Evolutionary conservation across 2,888 invertebrate genomes (phyloP).

Genomic region (Spicauda simplicius): DNA sequence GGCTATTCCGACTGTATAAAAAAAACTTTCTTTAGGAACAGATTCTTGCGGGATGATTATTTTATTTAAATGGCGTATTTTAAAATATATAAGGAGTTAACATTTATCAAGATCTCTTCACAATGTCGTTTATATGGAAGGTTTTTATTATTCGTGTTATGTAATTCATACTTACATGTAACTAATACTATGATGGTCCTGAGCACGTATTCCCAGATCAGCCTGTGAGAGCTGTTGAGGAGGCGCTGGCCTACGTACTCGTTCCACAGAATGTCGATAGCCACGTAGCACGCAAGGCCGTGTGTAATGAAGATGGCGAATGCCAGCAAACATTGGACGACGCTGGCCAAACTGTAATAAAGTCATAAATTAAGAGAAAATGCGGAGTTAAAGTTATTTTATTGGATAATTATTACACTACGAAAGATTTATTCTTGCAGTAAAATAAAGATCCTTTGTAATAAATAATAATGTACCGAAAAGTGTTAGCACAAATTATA

Average conservation of each 20-base stretch:
- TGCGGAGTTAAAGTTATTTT: background rate
- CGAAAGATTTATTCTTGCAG: background rate
- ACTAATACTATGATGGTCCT: slow-evolving; percentile 91
- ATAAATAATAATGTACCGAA: too few relatives aligned
- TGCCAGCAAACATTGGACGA: slow-evolving; percentile 90
- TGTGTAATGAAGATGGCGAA: slow-evolving; percentile 96
- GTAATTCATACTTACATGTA: slow-evolving; percentile 89
- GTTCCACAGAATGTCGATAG: slow-evolving; percentile 96
- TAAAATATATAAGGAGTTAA: too few relatives aligned
- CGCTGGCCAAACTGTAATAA: slow-evolving; percentile 86
- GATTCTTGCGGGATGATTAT: background rate
- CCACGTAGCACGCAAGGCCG: slow-evolving; percentile 97
- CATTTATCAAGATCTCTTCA: too few relatives aligned
- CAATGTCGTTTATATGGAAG: too few relatives aligned
- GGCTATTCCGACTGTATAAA: slow-evolving; percentile 89
- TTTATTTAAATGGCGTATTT: too few relatives aligned
- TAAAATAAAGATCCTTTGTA: too few relatives aligned
- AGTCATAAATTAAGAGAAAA: background rate
- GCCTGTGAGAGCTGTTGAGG: slow-evolving; percentile 84
- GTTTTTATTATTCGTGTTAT: background rate
- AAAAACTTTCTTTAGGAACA: background rate
- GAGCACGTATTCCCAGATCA: slow-evolving; percentile 91
- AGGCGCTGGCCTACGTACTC: slow-evolving; percentile 86
- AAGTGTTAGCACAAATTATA: too few relatives aligned
- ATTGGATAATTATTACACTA: background rate